Evolutionary conservation across 2,888 invertebrate species (phyloP), one percentile per base, ranked within the genome.

Genomic region (Parasteatoda lunata): DNA sequence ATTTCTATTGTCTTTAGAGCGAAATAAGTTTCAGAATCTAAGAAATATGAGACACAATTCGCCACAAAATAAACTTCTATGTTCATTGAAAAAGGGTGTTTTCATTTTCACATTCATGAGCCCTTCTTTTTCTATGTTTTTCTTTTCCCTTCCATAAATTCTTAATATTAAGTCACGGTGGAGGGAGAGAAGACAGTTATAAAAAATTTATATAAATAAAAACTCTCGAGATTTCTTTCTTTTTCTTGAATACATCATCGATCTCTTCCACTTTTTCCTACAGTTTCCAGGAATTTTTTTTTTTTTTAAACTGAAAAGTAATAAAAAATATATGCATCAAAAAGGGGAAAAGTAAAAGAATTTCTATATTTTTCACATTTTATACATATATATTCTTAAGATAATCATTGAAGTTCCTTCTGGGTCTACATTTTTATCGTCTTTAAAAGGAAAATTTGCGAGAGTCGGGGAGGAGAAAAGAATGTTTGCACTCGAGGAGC

Each of bases 151-250:
- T 80, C 5, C 72, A 70, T 71, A 71, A 70, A 13, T 70, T 54
- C 64, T 51, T 48, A 64, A 77, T 83, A 83, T 83, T 83, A 83
- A 83, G 83, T 83, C 83, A 83, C 83, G 83, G 65, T 71, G 77
- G 76, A 65, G 77, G 65, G 70, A 71, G 77, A 71, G 54, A 59
- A 59, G 59, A 51, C 66, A 45, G 76, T 64, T 83, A 83, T 83
- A 77, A 83, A 83, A 83, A 83, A 83, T 70, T 83, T 83, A 83
- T 77, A 83, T 83, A 70, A 83, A 83, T 83, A 83, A 83, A 71
- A 83, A 83, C 65, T 77, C 70, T 69, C 59, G 30, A 49, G 71
- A 30, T 64, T 72, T 77, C 79, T 85, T 80, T 77, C 76, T 51
- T 15, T 59, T n/a, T 59, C 75, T 49, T 77, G 77, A 72, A 85